These are phyloP conservation scores for Burhinus oedicnemus DNA, from an alignment of 2,113 vertebrate species.

Conservation along the genomic window DNA sequence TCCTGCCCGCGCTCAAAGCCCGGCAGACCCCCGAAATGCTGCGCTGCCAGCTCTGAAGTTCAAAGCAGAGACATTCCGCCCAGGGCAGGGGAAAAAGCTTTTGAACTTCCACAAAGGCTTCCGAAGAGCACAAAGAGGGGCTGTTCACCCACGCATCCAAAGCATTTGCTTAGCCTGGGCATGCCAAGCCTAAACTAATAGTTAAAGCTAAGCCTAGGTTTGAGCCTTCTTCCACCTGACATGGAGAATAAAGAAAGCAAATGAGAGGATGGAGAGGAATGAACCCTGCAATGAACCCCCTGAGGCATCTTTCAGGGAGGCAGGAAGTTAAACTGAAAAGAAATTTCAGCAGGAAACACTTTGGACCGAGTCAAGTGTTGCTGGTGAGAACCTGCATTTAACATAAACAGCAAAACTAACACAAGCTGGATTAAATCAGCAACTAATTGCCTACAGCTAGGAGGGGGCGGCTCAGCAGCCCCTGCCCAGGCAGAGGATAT, in stretches of 20 bases:
- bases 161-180: neutral
- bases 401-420: neutral
- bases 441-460: neutral
- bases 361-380: neutral
- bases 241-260: neutral
- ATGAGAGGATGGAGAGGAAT: neutral
- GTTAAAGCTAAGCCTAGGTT: neutral
- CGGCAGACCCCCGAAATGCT: neutral
- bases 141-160: neutral
- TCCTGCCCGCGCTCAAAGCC: neutral
- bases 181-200: neutral
- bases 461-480: neutral
- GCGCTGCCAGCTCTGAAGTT: neutral
- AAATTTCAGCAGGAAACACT: neutral
- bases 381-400: neutral
- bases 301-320: neutral
- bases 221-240: neutral
- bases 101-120: neutral
- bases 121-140: neutral
- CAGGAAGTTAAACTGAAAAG: neutral
- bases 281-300: neutral
- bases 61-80: neutral
- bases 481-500: fast-evolving
- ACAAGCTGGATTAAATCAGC: neutral
- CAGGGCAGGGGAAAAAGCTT: neutral